Evolutionary conservation across 2,888 invertebrate genomes (phyloP).

Genomic region (Lissonota sp.): DNA sequence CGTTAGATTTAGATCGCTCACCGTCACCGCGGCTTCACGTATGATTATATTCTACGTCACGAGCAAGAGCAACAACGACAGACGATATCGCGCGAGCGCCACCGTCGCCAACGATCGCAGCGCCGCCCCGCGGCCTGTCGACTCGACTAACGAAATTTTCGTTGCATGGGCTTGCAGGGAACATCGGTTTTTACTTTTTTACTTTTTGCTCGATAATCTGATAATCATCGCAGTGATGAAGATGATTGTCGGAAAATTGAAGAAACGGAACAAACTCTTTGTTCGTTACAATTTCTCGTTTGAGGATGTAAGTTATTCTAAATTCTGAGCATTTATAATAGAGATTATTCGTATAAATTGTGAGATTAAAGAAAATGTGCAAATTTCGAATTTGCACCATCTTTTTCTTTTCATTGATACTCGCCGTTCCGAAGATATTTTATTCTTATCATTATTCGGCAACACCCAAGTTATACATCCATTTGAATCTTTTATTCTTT

Average conservation of each 20-base stretch:
- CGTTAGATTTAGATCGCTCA: slow-evolving; percentile 59
- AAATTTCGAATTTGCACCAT: not conserved
- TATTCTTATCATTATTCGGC: slow-evolving; percentile 60
- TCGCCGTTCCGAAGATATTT: slow-evolving; percentile 63
- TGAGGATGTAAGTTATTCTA: no score
- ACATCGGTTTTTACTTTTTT: no score
- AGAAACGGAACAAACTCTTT: no score
- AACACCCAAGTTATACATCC: slow-evolving; percentile 56
- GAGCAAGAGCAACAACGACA: slow-evolving; percentile 52
- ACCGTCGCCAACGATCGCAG: slow-evolving; percentile 3
- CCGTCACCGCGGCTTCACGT: slow-evolving; percentile 57
- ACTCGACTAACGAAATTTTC: no score
- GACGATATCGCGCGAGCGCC: slow-evolving; percentile 25
- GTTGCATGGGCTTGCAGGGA: no score
- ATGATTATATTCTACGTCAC: slow-evolving; percentile 42
- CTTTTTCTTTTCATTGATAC: slow-evolving; percentile 46
- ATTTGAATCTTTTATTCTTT: slow-evolving; percentile 29
- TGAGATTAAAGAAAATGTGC: not conserved
- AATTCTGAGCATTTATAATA: no score
- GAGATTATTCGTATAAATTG: no score
- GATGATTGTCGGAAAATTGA: no score
- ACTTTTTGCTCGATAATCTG: no score
- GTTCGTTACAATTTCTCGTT: no score
- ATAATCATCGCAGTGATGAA: no score
- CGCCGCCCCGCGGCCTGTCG: not conserved